A percentile compares a stretch with the other conserved stretches of the same genome.
phyloP scores from a whole-genome alignment of 2,888 invertebrate genomes.

The Malthinus flaveolus region DNA sequence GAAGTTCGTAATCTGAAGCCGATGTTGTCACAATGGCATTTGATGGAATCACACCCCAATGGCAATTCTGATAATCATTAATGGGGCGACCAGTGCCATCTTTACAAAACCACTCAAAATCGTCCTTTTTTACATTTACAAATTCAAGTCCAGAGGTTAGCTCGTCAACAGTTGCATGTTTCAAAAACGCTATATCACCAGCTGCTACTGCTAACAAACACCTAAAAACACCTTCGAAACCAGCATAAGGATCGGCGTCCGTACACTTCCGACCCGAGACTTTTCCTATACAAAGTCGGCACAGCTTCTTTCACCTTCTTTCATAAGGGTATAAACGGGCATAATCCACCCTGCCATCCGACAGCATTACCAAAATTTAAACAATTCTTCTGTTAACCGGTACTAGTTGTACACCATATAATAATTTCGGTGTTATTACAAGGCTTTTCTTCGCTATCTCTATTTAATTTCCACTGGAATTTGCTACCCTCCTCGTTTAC shows the following conservation, averaged over 20 bases:
- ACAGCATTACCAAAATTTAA: constrained; percentile 71
- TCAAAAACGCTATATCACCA: constrained; percentile 90
- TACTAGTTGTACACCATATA: constrained; percentile 84
- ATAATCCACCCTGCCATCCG: constrained; percentile 90
- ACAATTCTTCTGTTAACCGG: constrained; percentile 82
- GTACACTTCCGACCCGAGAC: constrained; percentile 80
- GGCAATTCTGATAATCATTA: constrained; percentile 72
- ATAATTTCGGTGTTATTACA: constrained; percentile 40
- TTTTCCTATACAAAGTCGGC: constrained; percentile 82
- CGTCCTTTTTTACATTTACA: constrained; percentile 65
- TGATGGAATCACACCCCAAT: constrained; percentile 85
- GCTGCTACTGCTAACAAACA: constrained; percentile 82
- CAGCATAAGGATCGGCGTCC: constrained; percentile 84
- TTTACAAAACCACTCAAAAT: constrained; percentile 80
- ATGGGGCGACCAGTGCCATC: constrained; percentile 74
- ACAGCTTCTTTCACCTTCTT: constrained; percentile 75
- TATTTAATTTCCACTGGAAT: constrained; percentile 11
- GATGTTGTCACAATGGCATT: constrained; percentile 87
- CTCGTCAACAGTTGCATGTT: constrained; percentile 80
- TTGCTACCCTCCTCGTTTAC: not conserved
- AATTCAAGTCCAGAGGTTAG: constrained; percentile 64
- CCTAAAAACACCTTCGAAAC: constrained; percentile 88
- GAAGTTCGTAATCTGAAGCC: constrained; percentile 63
- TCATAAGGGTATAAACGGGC: constrained; percentile 84
- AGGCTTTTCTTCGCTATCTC: constrained; percentile 3